phyloP scores from a whole-genome alignment of 2,888 invertebrate genomes.

The Agrilus cyanescens region DNA sequence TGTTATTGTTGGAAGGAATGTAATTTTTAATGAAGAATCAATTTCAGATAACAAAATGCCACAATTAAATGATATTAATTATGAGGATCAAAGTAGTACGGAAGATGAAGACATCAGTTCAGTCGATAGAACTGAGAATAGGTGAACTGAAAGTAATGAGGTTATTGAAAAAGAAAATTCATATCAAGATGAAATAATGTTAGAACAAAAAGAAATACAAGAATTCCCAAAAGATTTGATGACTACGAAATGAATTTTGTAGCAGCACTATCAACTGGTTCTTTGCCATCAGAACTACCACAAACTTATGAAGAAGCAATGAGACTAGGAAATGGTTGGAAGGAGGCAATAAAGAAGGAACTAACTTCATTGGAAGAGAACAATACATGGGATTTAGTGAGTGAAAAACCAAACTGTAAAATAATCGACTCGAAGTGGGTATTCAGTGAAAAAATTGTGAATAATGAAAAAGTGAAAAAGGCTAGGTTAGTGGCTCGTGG shows the following conservation, averaged over 20 bases:
- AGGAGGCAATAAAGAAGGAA: constrained; percentile 13
- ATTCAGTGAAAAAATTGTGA: constrained; percentile 12
- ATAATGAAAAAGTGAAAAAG: constrained; percentile 12
- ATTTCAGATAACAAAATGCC: too few species aligned
- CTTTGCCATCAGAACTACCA: constrained; percentile 11
- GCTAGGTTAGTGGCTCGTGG: constrained; percentile 16
- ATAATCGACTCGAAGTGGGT: constrained; percentile 17
- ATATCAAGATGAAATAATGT: too few species aligned
- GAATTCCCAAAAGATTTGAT: too few species aligned
- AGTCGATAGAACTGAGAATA: too few species aligned
- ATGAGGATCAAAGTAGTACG: too few species aligned
- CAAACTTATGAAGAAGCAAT: constrained; percentile 5
- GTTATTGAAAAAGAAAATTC: too few species aligned
- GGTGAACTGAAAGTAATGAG: too few species aligned
- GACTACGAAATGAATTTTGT: constrained; percentile 1
- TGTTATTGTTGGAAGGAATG: too few species aligned
- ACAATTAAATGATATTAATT: too few species aligned
- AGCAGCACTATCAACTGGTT: constrained; percentile 7
- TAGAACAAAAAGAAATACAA: too few species aligned
- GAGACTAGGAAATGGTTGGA: constrained; percentile 8
- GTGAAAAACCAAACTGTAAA: constrained; percentile 8
- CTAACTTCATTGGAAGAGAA: constrained; percentile 12
- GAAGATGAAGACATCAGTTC: too few species aligned
- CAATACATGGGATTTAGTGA: constrained; percentile 14
- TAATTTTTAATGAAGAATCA: too few species aligned